phyloP scores from a whole-genome alignment of 2,113 vertebrate genomes.

The Drymodes brunneopygia region DNA sequence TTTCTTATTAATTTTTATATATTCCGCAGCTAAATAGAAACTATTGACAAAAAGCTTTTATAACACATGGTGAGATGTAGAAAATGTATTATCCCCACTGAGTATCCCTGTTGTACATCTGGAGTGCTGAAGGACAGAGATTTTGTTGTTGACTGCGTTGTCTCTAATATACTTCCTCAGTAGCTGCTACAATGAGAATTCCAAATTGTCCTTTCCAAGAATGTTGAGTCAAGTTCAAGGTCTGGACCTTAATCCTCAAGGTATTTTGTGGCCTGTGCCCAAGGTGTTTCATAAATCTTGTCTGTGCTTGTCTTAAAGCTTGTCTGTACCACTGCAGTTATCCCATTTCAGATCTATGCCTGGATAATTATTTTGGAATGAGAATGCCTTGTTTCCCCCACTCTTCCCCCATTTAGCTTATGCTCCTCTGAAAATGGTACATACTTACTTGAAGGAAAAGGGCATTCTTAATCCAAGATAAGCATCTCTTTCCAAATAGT shows the following conservation, averaged over 20 bases:
- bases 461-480: background rate
- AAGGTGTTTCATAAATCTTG: background rate
- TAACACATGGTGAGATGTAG: background rate
- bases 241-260: constrained; percentile 14
- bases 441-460: background rate
- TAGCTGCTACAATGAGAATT: background rate
- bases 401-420: background rate
- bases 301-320: background rate
- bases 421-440: background rate
- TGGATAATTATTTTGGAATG: background rate
- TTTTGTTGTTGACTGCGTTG: background rate
- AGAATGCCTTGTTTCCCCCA: background rate
- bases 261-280: constrained; percentile 2
- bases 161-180: background rate
- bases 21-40: background rate
- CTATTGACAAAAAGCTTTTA: background rate
- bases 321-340: background rate
- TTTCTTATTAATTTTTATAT: background rate
- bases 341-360: background rate
- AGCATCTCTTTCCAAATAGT: background rate
- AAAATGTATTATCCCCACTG: background rate
- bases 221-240: constrained; percentile 14
- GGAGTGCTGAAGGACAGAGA: constrained; percentile 53
- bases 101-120: background rate
- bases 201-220: background rate